Percentiles rank a stretch among this genome's conserved stretches.
These are phyloP conservation scores for Takifugu bimaculatus DNA, from an alignment of 2,113 vertebrate genomes.

Conservation along the genomic window DNA sequence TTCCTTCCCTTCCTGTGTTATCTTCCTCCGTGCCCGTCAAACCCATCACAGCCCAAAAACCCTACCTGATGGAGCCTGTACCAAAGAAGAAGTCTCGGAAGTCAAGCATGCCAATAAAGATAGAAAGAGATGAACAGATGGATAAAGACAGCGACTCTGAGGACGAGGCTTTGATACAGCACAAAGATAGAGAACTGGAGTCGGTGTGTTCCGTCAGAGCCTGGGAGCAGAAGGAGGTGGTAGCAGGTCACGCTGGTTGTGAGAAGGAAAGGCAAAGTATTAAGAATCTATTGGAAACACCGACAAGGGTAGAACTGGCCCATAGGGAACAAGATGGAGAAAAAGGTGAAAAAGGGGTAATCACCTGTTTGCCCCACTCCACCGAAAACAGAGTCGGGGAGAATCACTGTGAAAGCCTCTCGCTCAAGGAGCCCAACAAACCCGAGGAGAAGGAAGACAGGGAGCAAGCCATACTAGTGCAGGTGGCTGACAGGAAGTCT, in stretches of 20 bases:
- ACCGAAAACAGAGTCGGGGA: slow-evolving; percentile 56
- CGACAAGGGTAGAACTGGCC: slow-evolving; percentile 5
- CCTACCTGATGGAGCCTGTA: slow-evolving; percentile 71
- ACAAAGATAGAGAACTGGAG: slow-evolving; percentile 9
- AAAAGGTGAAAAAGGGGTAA: slow-evolving; percentile 47
- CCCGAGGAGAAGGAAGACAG: slow-evolving; percentile 52
- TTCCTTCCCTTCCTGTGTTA: slow-evolving; percentile 88
- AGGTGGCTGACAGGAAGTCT: slow-evolving; percentile 52
- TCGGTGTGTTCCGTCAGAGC: slow-evolving; percentile 44
- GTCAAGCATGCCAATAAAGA: slow-evolving; percentile 98
- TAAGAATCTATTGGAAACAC: slow-evolving; percentile 25
- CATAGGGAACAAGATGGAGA: slow-evolving; percentile 56
- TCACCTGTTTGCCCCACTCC: slow-evolving; percentile 42
- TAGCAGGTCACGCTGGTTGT: slow-evolving; percentile 2
- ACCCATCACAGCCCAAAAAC: slow-evolving; percentile 67
- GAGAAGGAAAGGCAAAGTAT: slow-evolving; percentile 11
- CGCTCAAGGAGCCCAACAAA: slow-evolving; percentile 41
- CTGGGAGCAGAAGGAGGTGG: slow-evolving; percentile 24
- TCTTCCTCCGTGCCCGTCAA: slow-evolving; percentile 87
- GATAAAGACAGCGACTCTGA: slow-evolving; percentile 78
- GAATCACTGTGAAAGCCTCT: slow-evolving; percentile 56
- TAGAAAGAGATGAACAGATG: slow-evolving; percentile 80
- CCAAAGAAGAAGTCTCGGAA: slow-evolving; percentile 99
- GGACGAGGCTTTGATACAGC: slow-evolving; percentile 65
- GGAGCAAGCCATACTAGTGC: slow-evolving; percentile 27